Percentiles rank a stretch among this genome's conserved stretches.
phyloP scores from a whole-genome alignment of 1,140 invertebrate species.

The Drosophila cardini region DNA sequence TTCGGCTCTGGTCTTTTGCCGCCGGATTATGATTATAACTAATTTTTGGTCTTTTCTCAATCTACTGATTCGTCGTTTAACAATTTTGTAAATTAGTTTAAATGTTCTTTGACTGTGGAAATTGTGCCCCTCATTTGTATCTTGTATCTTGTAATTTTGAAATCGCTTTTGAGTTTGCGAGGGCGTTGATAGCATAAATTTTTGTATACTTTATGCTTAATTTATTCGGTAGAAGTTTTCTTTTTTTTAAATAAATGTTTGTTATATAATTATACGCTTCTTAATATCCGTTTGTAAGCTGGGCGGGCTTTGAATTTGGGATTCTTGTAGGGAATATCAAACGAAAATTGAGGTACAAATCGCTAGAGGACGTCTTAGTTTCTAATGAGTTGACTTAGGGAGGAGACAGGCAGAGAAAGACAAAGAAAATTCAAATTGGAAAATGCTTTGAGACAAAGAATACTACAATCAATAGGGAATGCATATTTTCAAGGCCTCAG shows the following conservation, averaged over 20 bases:
- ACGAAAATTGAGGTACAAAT: background rate
- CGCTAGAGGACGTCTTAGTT: background rate
- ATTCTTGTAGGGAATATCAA: background rate
- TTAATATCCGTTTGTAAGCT: conserved; percentile 13
- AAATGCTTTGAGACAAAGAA: background rate
- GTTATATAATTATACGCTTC: conserved; percentile 49
- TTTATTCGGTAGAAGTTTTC: conserved; percentile 30
- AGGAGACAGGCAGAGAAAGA: background rate
- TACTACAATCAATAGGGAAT: background rate
- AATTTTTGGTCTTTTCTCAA: conserved; percentile 54
- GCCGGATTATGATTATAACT: conserved; percentile 76
- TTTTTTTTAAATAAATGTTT: conserved; percentile 56
- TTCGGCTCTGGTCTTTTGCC: conserved; percentile 47
- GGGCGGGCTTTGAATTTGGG: conserved; percentile 1
- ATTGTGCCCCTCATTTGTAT: conserved; percentile 49
- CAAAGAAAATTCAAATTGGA: background rate
- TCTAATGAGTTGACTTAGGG: background rate
- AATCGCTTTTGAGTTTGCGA: conserved; percentile 19
- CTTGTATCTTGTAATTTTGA: background rate
- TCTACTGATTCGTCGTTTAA: conserved; percentile 25
- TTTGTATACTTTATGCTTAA: conserved; percentile 31
- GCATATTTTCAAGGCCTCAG: conserved; percentile 20
- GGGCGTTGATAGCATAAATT: conserved; percentile 63
- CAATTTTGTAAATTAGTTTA: conserved; percentile 77
- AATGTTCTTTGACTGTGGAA: conserved; percentile 45